These are phyloP conservation scores for Eupeodes latifasciatus DNA, from an alignment of 2,888 invertebrate genomes.

Conservation along the genomic window DNA sequence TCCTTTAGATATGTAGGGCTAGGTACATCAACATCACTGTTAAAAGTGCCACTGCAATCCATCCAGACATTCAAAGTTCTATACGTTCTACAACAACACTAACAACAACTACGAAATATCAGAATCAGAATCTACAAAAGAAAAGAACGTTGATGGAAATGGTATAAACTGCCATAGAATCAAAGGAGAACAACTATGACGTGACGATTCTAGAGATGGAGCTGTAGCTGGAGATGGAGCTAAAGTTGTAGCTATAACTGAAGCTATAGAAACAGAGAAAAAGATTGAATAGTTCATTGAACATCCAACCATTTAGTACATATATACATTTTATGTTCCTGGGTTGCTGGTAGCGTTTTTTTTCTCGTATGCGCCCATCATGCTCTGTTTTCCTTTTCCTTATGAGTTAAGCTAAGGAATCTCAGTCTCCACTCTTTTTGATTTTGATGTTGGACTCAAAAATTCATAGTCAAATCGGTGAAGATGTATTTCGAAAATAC, in stretches of 20 bases:
- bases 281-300: constrained; percentile 68
- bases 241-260: no score
- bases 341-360: constrained; percentile 51
- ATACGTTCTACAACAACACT: no score
- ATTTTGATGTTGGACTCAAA: background rate
- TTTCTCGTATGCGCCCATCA: constrained; percentile 30
- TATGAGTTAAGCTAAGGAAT: constrained; percentile 35
- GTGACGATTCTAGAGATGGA: constrained; percentile 11
- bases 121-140: background rate
- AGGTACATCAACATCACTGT: background rate
- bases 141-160: constrained; percentile 37
- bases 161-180: background rate
- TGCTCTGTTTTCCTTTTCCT: constrained; percentile 62
- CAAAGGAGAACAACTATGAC: constrained; percentile 19
- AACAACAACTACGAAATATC: background rate
- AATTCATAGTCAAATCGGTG: background rate
- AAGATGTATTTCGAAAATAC: background rate
- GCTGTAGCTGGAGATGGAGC: background rate
- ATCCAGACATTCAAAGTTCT: constrained; percentile 45
- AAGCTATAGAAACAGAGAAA: background rate
- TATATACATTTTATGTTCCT: background rate
- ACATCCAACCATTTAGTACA: constrained; percentile 64
- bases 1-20: background rate
- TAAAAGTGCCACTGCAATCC: constrained; percentile 51
- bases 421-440: constrained; percentile 20